A percentile compares a stretch with the other conserved stretches of the same genome.
Conservation (phyloP, 1,140 invertebrate genomes). For the Cydia pomonella region DNA sequence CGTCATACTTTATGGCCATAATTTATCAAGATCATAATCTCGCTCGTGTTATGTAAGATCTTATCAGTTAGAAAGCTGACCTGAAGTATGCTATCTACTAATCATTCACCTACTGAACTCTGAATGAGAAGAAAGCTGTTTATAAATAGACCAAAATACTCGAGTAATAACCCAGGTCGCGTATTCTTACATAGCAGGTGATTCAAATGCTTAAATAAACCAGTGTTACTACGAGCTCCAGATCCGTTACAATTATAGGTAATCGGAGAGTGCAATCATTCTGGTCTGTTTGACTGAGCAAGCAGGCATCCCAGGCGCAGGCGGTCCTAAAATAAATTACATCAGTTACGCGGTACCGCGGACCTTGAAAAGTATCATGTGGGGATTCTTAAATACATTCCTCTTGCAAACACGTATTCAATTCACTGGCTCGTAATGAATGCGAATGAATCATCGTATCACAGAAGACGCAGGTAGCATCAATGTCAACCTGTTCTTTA, state of each 20-base stretch:
- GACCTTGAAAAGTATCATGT: conserved; percentile 9
- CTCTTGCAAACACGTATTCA: conserved; percentile 8
- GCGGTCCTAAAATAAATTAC: conserved; percentile 27
- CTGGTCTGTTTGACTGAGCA: not conserved
- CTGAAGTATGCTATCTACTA: conserved; percentile 35
- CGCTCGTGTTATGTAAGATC: conserved; percentile 54
- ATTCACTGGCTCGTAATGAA: conserved; percentile 35
- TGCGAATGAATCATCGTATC: conserved; percentile 41
- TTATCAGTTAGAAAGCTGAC: conserved; percentile 60
- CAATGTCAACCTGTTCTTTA: conserved; percentile 49
- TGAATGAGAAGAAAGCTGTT: not conserved
- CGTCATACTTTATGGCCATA: conserved; percentile 70
- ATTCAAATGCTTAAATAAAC: not conserved
- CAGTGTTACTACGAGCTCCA: not conserved
- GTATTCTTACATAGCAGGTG: not conserved
- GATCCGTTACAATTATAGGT: not conserved
- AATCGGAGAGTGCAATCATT: not conserved
- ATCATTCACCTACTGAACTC: conserved; percentile 30
- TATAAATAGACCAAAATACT: conserved; percentile 32
- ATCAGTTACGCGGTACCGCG: conserved; percentile 12
- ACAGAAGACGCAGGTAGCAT: conserved; percentile 40
- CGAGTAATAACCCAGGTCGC: not conserved
- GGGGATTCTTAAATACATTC: not conserved
- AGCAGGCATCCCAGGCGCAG: conserved; percentile 3
- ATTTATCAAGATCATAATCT: conserved; percentile 71